Percentiles rank a stretch among this genome's conserved stretches.
phyloP scores from a whole-genome alignment of 1,140 invertebrate genomes.

The Aphaenogaster rudis region DNA sequence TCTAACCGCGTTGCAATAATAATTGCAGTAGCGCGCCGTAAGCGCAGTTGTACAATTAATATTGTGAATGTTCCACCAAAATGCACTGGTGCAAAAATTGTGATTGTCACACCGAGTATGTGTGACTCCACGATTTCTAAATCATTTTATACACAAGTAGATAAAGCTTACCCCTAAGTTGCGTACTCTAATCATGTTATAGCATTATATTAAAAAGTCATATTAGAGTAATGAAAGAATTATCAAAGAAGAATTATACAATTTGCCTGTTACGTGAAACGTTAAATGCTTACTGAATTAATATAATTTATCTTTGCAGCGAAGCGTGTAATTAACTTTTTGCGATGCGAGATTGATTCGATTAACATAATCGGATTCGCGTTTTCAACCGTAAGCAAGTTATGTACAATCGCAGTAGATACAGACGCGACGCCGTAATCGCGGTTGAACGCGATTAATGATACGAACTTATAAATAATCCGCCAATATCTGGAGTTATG shows the following conservation, averaged over 20 bases:
- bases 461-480: slow-evolving; percentile 79
- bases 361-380: slow-evolving; percentile 18
- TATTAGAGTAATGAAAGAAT: neutral
- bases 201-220: neutral
- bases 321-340: slow-evolving; percentile 21
- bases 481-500: slow-evolving; percentile 66
- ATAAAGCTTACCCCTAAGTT: neutral
- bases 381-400: slow-evolving; percentile 25
- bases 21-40: slow-evolving; percentile 17
- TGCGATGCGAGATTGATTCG: neutral
- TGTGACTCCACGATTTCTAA: neutral
- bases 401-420: neutral
- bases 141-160: neutral
- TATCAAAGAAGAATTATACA: neutral
- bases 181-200: neutral
- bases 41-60: slow-evolving; percentile 53
- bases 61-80: slow-evolving; percentile 23
- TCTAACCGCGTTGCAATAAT: slow-evolving; percentile 44
- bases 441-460: slow-evolving; percentile 74
- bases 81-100: neutral
- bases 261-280: neutral
- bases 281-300: slow-evolving; percentile 8
- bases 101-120: slow-evolving; percentile 9
- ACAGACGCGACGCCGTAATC: slow-evolving; percentile 44
- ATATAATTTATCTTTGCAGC: slow-evolving; percentile 12